A percentile compares a stretch with the other conserved stretches of the same genome.
Evolutionary conservation across 2,888 invertebrate genomes (phyloP).

Genomic region (Theodoxus fluviatilis): DNA sequence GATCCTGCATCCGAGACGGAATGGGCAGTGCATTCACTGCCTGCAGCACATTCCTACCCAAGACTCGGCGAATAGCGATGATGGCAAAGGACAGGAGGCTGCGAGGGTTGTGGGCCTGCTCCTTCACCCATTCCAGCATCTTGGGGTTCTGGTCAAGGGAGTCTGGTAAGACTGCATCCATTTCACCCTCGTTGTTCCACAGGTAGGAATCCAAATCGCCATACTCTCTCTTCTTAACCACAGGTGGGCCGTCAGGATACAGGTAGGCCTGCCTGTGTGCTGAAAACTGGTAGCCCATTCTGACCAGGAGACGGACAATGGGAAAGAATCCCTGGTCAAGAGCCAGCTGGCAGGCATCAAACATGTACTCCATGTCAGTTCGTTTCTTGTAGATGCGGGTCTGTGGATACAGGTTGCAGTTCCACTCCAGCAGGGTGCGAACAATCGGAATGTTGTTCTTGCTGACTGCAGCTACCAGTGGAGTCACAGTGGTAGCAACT

Average conservation of each 20-base stretch:
- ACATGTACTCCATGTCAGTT: conserved; percentile 37
- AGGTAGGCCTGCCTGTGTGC: too few species aligned
- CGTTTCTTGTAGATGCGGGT: conserved; percentile 38
- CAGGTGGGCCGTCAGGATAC: too few species aligned
- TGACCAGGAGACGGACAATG: conserved; percentile 29
- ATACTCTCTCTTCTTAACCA: neutral
- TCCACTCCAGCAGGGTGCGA: conserved; percentile 40
- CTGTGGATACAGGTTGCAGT: conserved; percentile 38
- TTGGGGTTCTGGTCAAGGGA: conserved; percentile 35
- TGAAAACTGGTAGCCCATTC: neutral
- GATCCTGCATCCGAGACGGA: conserved; percentile 41
- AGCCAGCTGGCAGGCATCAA: conserved; percentile 48
- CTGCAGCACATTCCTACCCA: conserved; percentile 33
- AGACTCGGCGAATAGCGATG: conserved; percentile 33
- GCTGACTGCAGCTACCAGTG: conserved; percentile 44
- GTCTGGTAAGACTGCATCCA: conserved; percentile 32
- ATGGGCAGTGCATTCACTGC: conserved; percentile 40
- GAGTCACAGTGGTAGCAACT: conserved; percentile 49
- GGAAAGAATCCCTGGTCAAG: conserved; percentile 43
- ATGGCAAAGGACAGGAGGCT: conserved; percentile 35
- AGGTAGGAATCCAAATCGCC: too few species aligned
- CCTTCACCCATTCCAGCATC: conserved; percentile 36
- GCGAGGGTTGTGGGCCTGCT: conserved; percentile 31
- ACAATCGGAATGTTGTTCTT: conserved; percentile 40
- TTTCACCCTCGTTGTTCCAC: too few species aligned